phyloP scores from a whole-genome alignment of 2,888 invertebrate species.

The Amiota minor region DNA sequence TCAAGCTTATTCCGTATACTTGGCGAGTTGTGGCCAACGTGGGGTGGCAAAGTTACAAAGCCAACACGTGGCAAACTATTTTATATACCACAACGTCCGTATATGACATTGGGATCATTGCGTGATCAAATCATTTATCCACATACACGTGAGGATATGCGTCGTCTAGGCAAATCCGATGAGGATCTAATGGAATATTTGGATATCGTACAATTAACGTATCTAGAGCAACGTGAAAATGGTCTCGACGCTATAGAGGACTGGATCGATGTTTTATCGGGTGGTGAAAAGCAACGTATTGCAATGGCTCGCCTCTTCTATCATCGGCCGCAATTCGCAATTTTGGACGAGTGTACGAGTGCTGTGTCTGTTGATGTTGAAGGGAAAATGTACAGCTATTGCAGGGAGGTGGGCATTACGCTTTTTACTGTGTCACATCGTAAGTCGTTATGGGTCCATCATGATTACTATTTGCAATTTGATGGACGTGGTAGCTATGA shows the following conservation, averaged over 20 bases:
- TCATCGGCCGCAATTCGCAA: conserved; percentile 98
- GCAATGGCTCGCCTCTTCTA: conserved; percentile 99
- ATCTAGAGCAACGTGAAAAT: conserved; percentile 88
- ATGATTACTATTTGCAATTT: conserved; percentile 96
- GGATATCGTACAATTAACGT: conserved; percentile 87
- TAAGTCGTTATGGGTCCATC: conserved; percentile 97
- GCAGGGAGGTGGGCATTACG: conserved; percentile 88
- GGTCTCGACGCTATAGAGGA: conserved; percentile 95
- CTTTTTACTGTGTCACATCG: conserved; percentile 98
- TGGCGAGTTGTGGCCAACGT: conserved; percentile 98
- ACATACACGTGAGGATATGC: conserved; percentile 90
- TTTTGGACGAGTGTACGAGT: conserved; percentile 98
- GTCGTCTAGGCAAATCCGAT: conserved; percentile 84
- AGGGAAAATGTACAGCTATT: conserved; percentile 96
- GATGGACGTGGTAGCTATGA: conserved; percentile 94
- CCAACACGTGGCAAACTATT: conserved; percentile 96
- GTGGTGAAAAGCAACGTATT: conserved; percentile 98
- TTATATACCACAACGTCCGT: conserved; percentile 94
- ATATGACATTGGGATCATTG: conserved; percentile 96
- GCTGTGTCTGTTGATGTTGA: conserved; percentile 99
- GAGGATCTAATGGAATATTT: conserved; percentile 84
- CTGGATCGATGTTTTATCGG: conserved; percentile 98
- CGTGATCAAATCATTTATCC: conserved; percentile 97
- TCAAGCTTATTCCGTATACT: conserved; percentile 96
- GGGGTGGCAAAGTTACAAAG: conserved; percentile 94